A percentile compares a stretch with the other conserved stretches of the same genome.
These are phyloP conservation scores for Oryzias curvinotus DNA, from an alignment of 2,113 vertebrate species.

Conservation along the genomic window DNA sequence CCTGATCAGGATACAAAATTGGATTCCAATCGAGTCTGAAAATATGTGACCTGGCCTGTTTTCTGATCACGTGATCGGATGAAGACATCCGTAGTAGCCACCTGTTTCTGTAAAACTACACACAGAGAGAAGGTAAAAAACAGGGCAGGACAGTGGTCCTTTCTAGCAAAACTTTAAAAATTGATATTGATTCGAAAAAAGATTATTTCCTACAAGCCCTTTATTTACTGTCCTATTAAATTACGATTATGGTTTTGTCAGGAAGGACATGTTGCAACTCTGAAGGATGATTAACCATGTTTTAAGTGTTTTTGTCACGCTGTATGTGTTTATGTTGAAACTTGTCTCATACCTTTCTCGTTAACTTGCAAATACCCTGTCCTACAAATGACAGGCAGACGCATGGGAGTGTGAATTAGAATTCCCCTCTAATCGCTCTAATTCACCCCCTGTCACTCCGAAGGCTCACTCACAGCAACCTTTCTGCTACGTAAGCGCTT, in stretches of 20 bases:
- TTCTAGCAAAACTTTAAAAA: background rate
- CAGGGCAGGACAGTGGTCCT: no score
- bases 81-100: no score
- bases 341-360: conserved; percentile 44
- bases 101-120: no score
- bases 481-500: conserved; percentile 64
- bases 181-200: background rate
- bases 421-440: conserved; percentile 71
- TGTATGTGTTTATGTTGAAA: conserved; percentile 18
- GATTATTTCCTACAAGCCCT: conserved; percentile 2
- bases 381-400: conserved; percentile 62
- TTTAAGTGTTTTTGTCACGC: conserved; percentile 7
- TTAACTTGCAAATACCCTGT: conserved; percentile 57
- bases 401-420: conserved; percentile 68
- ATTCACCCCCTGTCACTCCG: conserved; percentile 67
- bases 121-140: no score
- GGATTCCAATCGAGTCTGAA: no score
- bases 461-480: conserved; percentile 37
- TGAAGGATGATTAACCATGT: conserved; percentile 6
- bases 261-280: background rate
- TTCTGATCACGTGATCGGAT: no score
- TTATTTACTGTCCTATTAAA: background rate
- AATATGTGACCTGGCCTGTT: no score
- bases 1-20: no score
- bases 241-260: conserved; percentile 17